Conservation (phyloP, 1,140 invertebrate genomes). For the Harlomillsia oculata region DNA sequence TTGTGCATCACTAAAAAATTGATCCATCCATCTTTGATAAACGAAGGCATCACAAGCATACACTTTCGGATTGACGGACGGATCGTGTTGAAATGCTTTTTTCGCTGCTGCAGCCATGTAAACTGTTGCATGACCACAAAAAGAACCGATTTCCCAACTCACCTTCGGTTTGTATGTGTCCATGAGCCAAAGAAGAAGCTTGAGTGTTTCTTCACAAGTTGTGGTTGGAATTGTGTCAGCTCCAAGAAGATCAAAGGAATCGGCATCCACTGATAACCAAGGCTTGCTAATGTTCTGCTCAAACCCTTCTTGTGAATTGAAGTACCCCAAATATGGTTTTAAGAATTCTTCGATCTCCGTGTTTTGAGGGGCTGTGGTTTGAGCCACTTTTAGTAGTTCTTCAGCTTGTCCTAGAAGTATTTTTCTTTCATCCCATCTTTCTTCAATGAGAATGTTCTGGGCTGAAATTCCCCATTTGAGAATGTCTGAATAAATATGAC, state of each 20-base stretch:
- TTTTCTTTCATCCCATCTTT: conserved; percentile 5
- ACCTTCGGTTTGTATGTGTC: neutral
- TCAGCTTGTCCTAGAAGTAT: neutral
- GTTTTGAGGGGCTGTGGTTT: no score
- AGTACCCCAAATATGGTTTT: conserved; percentile 11
- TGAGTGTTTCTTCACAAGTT: conserved; percentile 16
- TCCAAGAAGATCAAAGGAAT: neutral
- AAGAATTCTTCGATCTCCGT: conserved; percentile 2
- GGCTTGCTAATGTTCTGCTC: conserved; percentile 2
- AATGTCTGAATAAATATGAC: conserved; percentile 5
- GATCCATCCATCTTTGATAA: conserved; percentile 26
- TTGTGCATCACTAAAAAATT: neutral
- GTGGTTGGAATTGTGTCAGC: conserved; percentile 15
- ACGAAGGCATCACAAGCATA: conserved; percentile 23
- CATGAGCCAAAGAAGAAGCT: conserved; percentile 11
- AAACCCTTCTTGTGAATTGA: conserved; percentile 1
- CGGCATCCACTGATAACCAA: conserved; percentile 3
- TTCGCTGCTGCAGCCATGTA: conserved; percentile 2
- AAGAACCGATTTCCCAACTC: conserved; percentile 26
- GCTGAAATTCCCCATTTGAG: conserved; percentile 5
- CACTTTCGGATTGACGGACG: neutral
- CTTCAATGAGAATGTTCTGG: conserved; percentile 3
- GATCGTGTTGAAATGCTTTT: neutral
- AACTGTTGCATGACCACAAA: conserved; percentile 20
- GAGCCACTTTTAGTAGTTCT: no score